Percentiles rank a stretch among this genome's conserved stretches.
Evolutionary conservation across 2,888 invertebrate species (phyloP).

Genomic region (Ophion obscuratus): DNA sequence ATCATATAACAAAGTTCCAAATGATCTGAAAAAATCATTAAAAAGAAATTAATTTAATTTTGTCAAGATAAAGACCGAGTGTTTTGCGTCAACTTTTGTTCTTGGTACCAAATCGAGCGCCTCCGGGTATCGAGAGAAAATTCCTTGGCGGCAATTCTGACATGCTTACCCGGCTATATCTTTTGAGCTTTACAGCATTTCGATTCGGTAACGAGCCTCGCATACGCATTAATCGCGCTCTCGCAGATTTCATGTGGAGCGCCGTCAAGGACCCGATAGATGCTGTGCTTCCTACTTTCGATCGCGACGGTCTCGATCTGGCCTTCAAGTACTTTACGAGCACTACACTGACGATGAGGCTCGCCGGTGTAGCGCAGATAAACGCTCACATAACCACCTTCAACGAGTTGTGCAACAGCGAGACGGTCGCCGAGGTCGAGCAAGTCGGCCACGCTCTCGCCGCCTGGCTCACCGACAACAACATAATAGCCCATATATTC

Average conservation of each 20-base stretch:
- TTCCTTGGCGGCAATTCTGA: no score
- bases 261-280: conserved; percentile 96
- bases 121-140: no score
- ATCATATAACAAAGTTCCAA: no score
- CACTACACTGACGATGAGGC: conserved; percentile 95
- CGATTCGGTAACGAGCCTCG: not conserved
- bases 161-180: no score
- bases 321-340: conserved; percentile 99
- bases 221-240: not conserved
- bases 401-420: conserved; percentile 95
- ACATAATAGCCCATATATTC: conserved; percentile 96
- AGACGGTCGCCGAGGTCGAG: conserved; percentile 94
- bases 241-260: conserved; percentile 96
- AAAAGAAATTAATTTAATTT: no score
- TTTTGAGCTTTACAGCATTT: not conserved
- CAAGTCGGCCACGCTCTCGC: conserved; percentile 93
- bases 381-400: conserved; percentile 96
- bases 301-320: conserved; percentile 94
- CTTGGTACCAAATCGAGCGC: no score
- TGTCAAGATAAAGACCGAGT: no score
- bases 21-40: no score
- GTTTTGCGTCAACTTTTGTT: no score
- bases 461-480: conserved; percentile 94
- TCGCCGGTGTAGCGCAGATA: conserved; percentile 97
- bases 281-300: conserved; percentile 92